Evolutionary conservation across 23 tunicate genomes (phyloP), one percentile per base, ranked within the genome.

Genomic region (Ciona savignyi): DNA sequence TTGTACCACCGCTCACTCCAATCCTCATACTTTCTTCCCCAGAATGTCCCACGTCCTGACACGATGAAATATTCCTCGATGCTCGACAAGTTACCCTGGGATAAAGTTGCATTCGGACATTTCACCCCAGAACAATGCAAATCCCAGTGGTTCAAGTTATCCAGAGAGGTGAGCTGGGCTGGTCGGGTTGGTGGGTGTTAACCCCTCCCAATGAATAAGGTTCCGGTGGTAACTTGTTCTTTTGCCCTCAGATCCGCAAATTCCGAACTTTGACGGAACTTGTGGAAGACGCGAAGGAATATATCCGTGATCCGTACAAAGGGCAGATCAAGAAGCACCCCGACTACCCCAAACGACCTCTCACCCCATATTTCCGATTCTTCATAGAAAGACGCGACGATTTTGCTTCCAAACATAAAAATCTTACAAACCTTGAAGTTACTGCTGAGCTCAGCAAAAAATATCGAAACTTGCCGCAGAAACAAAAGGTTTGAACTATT

Each of bases 261-360:
- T 91, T 74, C 71, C 74, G 89, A 25, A 91, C 97, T 29, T 72
- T 91, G 28, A 48, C 92, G 28, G 97, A 91, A 25, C 26, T 91
- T 0, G 42, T 91, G 1, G 35, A 29, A 30, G 97, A 91, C 71
- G 90, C 91, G 19, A 70, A 68, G 27, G 97, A 91, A 49, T 91
- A 80, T 76, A 27, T 91, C 20, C 68, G 74, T 67, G 89, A 91
- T 71, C 97, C 97, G 3, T 91, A 85, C 74, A 91, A 91, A 74
- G 91, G 91, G 23, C 80, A 85, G 56, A 78, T 85, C n/a, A 91
- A 91, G 73, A 91, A 85, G 74, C 97, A 91, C 80, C 97, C 91
- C 1, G 97, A 91, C 42, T 89, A 91, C 67, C 97, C 97, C 2
- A 91, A 91, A 34, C 79, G 97, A 29, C 97, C 97, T 33, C 79